phyloP scores from a whole-genome alignment of 2,113 vertebrate species.

The Halcyon malimbica region DNA sequence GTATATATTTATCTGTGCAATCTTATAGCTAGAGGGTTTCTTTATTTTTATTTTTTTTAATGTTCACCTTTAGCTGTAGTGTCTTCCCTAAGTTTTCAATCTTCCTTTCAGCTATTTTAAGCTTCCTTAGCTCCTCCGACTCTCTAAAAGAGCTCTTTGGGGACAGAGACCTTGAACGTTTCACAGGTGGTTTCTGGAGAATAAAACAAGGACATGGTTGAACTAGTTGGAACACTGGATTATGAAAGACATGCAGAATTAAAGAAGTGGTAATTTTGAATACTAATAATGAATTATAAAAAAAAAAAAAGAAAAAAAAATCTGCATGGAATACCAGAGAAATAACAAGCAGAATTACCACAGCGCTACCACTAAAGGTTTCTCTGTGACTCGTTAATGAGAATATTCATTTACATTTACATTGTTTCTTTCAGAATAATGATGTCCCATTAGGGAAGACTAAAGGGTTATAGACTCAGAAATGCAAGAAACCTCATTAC shows the following conservation, averaged over 20 bases:
- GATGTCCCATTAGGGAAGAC: slow-evolving; percentile 99
- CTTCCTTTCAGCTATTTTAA: slow-evolving; percentile 79
- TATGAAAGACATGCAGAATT: slow-evolving; percentile 91
- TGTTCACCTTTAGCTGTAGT: slow-evolving; percentile 84
- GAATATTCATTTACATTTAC: slow-evolving; percentile 99
- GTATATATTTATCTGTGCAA: slow-evolving; percentile 46
- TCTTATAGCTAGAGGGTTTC: slow-evolving; percentile 27
- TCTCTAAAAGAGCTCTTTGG: slow-evolving; percentile 80
- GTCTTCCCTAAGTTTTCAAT: slow-evolving; percentile 86
- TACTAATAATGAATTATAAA: slow-evolving; percentile 94
- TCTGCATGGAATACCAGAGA: slow-evolving; percentile 89
- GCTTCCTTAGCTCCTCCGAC: slow-evolving; percentile 71
- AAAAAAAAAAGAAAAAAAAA: slow-evolving; percentile 84
- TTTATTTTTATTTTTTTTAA: slow-evolving; percentile 13
- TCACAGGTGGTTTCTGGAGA: slow-evolving; percentile 90
- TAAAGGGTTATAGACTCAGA: slow-evolving; percentile 99
- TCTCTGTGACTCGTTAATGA: slow-evolving; percentile 99
- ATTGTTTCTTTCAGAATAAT: slow-evolving; percentile 99
- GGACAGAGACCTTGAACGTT: slow-evolving; percentile 93
- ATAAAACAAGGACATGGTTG: slow-evolving; percentile 86
- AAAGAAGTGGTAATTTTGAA: slow-evolving; percentile 92
- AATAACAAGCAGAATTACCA: slow-evolving; percentile 92
- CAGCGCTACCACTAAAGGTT: slow-evolving; percentile 90
- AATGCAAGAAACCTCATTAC: slow-evolving; percentile 99
- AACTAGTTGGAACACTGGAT: slow-evolving; percentile 83